A percentile compares a stretch with the other conserved stretches of the same genome.
Evolutionary conservation across 2,113 vertebrate species (phyloP).

Genomic region (Stigmatopora argus): DNA sequence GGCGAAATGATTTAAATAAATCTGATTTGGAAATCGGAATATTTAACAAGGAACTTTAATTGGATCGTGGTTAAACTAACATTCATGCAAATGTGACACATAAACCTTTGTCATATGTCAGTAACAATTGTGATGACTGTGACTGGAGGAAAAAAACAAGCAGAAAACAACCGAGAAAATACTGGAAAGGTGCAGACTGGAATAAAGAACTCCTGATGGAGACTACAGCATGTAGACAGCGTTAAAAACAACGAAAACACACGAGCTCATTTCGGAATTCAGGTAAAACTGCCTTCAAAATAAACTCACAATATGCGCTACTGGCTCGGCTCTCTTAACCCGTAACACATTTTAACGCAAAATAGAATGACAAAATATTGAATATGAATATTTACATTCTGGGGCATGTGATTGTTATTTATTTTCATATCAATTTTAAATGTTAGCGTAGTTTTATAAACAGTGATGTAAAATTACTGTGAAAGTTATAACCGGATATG

Average conservation of each 20-base stretch:
- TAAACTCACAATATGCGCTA: background rate
- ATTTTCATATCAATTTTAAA: background rate
- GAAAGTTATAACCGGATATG: constrained; percentile 19
- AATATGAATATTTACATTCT: too few species aligned
- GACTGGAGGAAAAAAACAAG: background rate
- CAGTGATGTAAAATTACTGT: constrained; percentile 19
- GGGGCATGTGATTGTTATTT: too few species aligned
- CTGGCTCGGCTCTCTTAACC: background rate
- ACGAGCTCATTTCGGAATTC: background rate
- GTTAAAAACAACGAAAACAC: background rate
- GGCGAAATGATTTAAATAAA: background rate
- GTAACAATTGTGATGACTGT: background rate
- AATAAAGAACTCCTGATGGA: background rate
- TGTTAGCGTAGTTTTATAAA: background rate
- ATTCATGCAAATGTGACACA: background rate
- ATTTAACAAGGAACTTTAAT: background rate
- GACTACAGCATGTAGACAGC: background rate
- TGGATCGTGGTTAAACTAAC: background rate
- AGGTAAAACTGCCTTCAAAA: background rate
- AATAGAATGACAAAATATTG: too few species aligned
- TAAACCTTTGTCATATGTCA: background rate
- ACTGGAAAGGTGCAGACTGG: background rate
- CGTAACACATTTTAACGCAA: background rate
- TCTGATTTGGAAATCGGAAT: background rate
- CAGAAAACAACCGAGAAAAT: background rate